phyloP scores from a whole-genome alignment of 2,113 vertebrate genomes.

The Puma concolor region DNA sequence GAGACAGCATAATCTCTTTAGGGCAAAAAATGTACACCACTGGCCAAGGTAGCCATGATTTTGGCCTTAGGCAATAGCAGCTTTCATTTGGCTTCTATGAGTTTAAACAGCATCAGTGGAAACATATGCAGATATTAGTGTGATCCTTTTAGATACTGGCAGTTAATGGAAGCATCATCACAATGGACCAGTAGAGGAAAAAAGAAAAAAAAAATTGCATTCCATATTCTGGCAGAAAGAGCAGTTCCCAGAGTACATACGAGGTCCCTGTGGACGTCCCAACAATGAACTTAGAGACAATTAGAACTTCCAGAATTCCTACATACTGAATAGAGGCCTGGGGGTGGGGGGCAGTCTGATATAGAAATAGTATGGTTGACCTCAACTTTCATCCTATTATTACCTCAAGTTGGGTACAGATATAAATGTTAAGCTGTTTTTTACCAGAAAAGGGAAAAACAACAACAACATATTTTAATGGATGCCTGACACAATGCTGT shows the following conservation, averaged over 20 bases:
- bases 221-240: not conserved
- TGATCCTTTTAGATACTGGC: not conserved
- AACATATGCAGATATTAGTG: not conserved
- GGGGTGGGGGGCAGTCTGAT: not conserved
- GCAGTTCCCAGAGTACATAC: not conserved
- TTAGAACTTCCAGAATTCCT: not conserved
- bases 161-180: not conserved
- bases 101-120: not conserved
- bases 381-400: not conserved
- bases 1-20: not conserved
- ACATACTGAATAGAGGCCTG: not conserved
- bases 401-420: not conserved
- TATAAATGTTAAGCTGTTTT: not conserved
- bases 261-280: not conserved
- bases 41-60: not conserved
- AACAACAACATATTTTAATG: not conserved
- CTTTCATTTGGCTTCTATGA: not conserved
- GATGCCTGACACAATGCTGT: not conserved
- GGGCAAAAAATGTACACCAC: not conserved
- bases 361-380: not conserved
- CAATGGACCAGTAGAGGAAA: not conserved
- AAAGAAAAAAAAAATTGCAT: not conserved
- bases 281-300: not conserved
- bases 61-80: not conserved
- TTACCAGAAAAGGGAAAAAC: not conserved